A percentile compares a stretch with the other conserved stretches of the same genome.
Evolutionary conservation across 2,797 vertebrate species (phyloP).

Genomic region (Coreius guichenoti): DNA sequence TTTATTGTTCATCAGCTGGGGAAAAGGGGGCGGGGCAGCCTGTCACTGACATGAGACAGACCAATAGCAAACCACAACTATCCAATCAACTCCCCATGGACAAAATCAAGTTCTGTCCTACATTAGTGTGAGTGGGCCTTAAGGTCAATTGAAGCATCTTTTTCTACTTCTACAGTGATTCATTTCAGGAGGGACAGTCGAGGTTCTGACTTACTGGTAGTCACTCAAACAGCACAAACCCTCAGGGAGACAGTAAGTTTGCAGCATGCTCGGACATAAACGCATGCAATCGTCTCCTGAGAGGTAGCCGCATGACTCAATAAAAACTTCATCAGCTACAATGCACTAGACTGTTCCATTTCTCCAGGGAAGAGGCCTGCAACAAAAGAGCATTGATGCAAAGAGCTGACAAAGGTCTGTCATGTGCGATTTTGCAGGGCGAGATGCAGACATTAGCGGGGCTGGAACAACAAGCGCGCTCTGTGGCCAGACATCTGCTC

Average conservation of each 20-base stretch:
- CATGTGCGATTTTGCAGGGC: constrained; percentile 30
- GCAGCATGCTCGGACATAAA: constrained; percentile 38
- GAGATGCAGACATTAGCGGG: constrained; percentile 46
- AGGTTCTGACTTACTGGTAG: constrained; percentile 16
- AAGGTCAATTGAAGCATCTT: not conserved
- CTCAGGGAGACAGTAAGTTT: constrained; percentile 25
- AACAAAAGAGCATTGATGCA: constrained; percentile 55
- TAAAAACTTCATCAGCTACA: constrained; percentile 42
- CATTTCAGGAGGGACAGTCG: not conserved
- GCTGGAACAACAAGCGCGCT: constrained; percentile 46
- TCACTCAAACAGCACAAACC: constrained; percentile 9
- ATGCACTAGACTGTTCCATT: constrained; percentile 44
- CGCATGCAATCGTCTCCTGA: constrained; percentile 35
- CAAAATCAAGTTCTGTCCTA: not conserved
- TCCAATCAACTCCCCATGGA: not conserved
- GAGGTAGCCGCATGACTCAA: constrained; percentile 43
- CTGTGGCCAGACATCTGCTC: constrained; percentile 64
- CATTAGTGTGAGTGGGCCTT: too few species aligned
- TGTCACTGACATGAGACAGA: not conserved
- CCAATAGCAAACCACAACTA: not conserved
- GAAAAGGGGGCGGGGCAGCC: not conserved
- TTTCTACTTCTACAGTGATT: not conserved
- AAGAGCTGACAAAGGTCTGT: constrained; percentile 43
- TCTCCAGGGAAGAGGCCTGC: constrained; percentile 34
- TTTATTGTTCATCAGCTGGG: not conserved